Evolutionary conservation across 2,888 invertebrate species (phyloP).

Genomic region (Globia sparganii): DNA sequence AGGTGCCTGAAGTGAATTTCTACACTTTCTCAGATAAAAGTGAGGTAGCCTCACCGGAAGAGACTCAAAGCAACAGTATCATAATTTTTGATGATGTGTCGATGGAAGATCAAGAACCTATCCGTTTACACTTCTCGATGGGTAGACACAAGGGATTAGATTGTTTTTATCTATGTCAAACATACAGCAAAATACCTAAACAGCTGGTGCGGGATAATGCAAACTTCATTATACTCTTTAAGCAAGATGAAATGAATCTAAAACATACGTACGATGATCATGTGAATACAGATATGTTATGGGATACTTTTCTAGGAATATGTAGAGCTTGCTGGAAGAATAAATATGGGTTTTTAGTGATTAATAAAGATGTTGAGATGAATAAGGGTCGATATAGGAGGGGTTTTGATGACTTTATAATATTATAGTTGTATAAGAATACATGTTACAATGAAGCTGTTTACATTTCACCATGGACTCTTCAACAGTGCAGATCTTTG

Average conservation of each 20-base stretch:
- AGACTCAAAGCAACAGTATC: conserved; percentile 10
- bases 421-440: conserved; percentile 1
- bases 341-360: too few species aligned
- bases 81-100: conserved; percentile 19
- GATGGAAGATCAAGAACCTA: conserved; percentile 15
- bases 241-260: too few species aligned
- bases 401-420: too few species aligned
- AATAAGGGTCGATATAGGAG: too few species aligned
- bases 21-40: conserved; percentile 15
- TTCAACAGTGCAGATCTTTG: conserved; percentile 1
- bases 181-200: conserved; percentile 10
- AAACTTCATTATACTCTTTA: too few species aligned
- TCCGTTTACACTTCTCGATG: background rate
- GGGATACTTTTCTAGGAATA: too few species aligned
- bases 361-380: too few species aligned
- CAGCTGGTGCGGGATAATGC: too few species aligned
- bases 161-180: conserved; percentile 22
- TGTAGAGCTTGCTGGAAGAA: too few species aligned
- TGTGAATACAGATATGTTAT: too few species aligned
- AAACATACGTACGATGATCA: too few species aligned
- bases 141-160: conserved; percentile 1
- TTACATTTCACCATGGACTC: background rate
- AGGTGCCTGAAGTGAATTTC: conserved; percentile 4
- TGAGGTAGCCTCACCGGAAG: conserved; percentile 11
- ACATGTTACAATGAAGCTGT: background rate